Percentiles rank a stretch among this genome's conserved stretches.
These are phyloP conservation scores for Cynodonichthys magdalenae DNA, from an alignment of 2,797 vertebrate genomes.

Conservation along the genomic window DNA sequence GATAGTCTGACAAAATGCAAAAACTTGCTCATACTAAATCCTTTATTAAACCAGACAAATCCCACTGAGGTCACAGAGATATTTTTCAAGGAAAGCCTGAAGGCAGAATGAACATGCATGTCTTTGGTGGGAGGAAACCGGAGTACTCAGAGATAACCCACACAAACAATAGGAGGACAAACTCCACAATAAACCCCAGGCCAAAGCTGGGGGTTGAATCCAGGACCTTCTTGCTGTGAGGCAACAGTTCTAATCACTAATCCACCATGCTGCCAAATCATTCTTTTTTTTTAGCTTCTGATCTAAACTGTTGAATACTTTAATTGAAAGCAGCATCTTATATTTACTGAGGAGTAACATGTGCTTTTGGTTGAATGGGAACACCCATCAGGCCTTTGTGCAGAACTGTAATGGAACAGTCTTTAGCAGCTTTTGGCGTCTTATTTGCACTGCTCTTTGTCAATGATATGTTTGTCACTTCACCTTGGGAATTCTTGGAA, in stretches of 20 bases:
- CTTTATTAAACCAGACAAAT: too few relatives aligned
- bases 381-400: background rate
- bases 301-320: background rate
- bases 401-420: conserved; percentile 2
- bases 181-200: too few relatives aligned
- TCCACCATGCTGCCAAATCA: too few relatives aligned
- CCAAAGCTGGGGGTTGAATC: too few relatives aligned
- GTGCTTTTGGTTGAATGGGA: conserved; percentile 8
- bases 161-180: too few relatives aligned
- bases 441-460: background rate
- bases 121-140: too few relatives aligned
- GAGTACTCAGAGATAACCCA: too few relatives aligned
- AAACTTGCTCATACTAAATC: background rate
- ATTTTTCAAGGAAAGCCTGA: too few relatives aligned
- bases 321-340: background rate
- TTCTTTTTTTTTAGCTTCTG: background rate
- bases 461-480: background rate
- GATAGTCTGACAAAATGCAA: background rate
- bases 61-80: too few relatives aligned
- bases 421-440: background rate
- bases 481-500: background rate
- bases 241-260: too few relatives aligned
- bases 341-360: background rate
- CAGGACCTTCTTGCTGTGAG: too few relatives aligned
- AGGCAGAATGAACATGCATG: too few relatives aligned